phyloP scores from a whole-genome alignment of 2,888 invertebrate genomes.

The Coelogynopora nodosa region DNA sequence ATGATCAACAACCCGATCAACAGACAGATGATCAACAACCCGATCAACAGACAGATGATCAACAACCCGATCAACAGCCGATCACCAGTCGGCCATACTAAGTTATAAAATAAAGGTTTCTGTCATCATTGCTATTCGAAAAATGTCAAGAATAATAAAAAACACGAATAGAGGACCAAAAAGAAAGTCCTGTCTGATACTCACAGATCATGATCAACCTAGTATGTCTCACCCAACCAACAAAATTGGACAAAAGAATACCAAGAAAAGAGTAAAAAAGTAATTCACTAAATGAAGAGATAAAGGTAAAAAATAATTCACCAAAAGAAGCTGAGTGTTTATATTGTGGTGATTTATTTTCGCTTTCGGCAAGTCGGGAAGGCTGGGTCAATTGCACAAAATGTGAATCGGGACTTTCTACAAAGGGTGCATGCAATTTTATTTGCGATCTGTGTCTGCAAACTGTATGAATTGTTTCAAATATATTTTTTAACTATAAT shows the following conservation, averaged over 20 bases:
- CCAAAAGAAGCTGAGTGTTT: neutral
- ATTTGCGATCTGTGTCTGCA: constrained; percentile 9
- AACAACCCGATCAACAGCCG: neutral
- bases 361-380: neutral
- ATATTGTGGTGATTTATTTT: neutral
- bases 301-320: neutral
- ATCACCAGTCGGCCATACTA: too few species aligned
- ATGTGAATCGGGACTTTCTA: neutral
- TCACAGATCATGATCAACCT: neutral
- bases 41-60: neutral
- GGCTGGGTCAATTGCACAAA: neutral
- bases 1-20: neutral
- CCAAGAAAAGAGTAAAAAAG: too few species aligned
- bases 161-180: neutral
- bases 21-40: neutral
- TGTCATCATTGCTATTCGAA: neutral
- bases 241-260: neutral
- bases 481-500: too few species aligned
- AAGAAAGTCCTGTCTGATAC: neutral
- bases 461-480: too few species aligned
- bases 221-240: neutral
- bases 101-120: neutral
- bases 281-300: too few species aligned
- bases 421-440: neutral
- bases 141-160: neutral